Base-by-base conservation (phyloP, 2,113 vertebrate species). In the Neodontobutis hainanensis region DNA sequence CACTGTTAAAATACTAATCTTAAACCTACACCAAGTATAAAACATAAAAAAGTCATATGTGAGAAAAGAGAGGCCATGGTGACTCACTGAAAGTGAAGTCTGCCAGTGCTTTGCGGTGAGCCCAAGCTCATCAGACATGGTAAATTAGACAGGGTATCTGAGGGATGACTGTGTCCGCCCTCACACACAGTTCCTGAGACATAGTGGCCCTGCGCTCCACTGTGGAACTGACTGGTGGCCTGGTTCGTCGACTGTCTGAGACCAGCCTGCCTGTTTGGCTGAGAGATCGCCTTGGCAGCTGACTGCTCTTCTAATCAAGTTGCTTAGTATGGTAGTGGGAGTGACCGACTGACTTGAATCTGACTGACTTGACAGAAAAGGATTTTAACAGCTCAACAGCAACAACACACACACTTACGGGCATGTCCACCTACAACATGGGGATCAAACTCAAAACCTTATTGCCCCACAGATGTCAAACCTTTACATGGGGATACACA, bases 301-400 rank as follows among this genome's bases (percentile, higher is more conserved):
- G 81, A 80, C 75, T 83, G 70, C 46, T 76, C 75, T 38, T 32
- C 75, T 84, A 87, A 87, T 84, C 78, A 63, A 65, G 73, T 73
- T 56, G 79, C 75, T 84, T 64, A 46, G 66, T 72, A 70, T 70
- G 10, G 63, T 68, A 83, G 60, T 46, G 10, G 63, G 70, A 83
- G 60, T 46, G 80, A 86, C 70, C 76, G 57, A 19, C 66, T 71
- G 70, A 27, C 43, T 55, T 77, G 77, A 86, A 78, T 8, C 70
- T 76, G 57, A 19, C 66, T 71, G 70, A 27, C 43, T 55, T 77
- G 77, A 86, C 19, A 27, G 19, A 27, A 27, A 27, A 76, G 6
- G 11, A 65, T 75, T 75, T 51, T 35, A 52, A 69, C 69, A 75
- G 51, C 34, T 38, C 35, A 55, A 55, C 52, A 55, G 35, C 6